Base-by-base conservation (phyloP, 2,888 invertebrate species). In the Drosophila pseudotalamancana region DNA sequence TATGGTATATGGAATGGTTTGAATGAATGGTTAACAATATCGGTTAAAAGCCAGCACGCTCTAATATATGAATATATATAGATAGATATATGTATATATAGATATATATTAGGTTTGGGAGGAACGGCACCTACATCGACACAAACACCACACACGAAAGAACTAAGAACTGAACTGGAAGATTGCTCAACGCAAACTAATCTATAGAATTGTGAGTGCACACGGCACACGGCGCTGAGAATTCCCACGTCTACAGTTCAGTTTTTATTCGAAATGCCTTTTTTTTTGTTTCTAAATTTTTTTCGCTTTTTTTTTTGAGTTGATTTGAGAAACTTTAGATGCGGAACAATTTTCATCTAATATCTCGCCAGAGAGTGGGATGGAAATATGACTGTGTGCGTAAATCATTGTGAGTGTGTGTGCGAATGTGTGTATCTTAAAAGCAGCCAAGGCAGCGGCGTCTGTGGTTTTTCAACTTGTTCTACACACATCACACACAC, bases 171-270 rank as follows among this genome's bases (percentile, higher is more conserved):
- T 88, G 83, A 84, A 84, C 83, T 84, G 83, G 83, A 84, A 88
- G 88, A 88, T 88, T 88, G 83, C 88, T 88, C 70, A 88, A 88
- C 74, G 83, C 88, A 88, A 84, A 84, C 83, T 84, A 88, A 86
- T 84, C 83, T 84, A 86, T 84, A 84, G 88, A 84, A 86, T 74
- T 84, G 60, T 77, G 88, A 84, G 87, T 84, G 83, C 83, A 84
- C 83, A 84, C 83, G 83, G 83, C 83, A 83, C 87, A 71, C 64
- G 77, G 76, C 54, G 61, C 72, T 67, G 50, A 55, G 53, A 48
- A 57, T 69, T 69, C 32, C 59, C 35, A 31, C 61, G 66, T 49
- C 54, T 57, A 61, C 63, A 56, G 54, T 77, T 48, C 19, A 48
- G 37, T 62, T 60, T n/a, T 34, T 50, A 31, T 64, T 43, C 12